Evolutionary conservation across 1,140 invertebrate genomes (phyloP), one percentile per base, ranked within the genome.

Genomic region (Solenopsis fugax): DNA sequence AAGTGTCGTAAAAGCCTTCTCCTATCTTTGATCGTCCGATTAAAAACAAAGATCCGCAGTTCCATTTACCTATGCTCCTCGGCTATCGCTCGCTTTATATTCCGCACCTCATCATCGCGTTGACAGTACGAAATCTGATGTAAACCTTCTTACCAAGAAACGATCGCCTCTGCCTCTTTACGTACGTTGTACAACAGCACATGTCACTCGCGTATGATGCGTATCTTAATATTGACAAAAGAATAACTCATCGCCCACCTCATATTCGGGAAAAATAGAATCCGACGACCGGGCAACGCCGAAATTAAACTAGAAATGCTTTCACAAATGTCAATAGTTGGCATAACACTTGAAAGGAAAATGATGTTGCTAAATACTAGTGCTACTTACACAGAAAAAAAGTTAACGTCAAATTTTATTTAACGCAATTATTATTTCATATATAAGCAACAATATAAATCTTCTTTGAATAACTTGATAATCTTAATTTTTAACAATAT

Each of bases 111-210:
- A 65, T 45, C 56, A 62, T 64, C n/a, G 69, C 54, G 10, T 87
- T 76, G 72, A 73, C 75, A 73, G 12, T 64, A 64, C 62, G 84
- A 87, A 88, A 91, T 92, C 90, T 89, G 77, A 92, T 87, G 90
- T 89, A 90, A 92, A 89, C 85, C 90, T 91, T 87, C 48, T 80
- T 71, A 65, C n/a, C 16, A 72, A n/a, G 50, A 54, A 48, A 45
- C 9, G 56, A 78, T 64, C 34, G 64, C 62, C 37, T 75, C 71
- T n/a, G 45, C 24, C 65, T 41, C n/a, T 65, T 69, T 5, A 37
- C 34, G 41, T 50, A 34, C 18, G 29, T 65, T 21, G 12, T 58
- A 72, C 37, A 41, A 69, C 4, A 52, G n/a, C 65, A 69, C 58
- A 54, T 80, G 13, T 41, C 77, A 45, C 21, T 56, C n/a, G 37